Conservation (phyloP, 2,888 invertebrate species). For the Sepioteuthis lessoniana region DNA sequence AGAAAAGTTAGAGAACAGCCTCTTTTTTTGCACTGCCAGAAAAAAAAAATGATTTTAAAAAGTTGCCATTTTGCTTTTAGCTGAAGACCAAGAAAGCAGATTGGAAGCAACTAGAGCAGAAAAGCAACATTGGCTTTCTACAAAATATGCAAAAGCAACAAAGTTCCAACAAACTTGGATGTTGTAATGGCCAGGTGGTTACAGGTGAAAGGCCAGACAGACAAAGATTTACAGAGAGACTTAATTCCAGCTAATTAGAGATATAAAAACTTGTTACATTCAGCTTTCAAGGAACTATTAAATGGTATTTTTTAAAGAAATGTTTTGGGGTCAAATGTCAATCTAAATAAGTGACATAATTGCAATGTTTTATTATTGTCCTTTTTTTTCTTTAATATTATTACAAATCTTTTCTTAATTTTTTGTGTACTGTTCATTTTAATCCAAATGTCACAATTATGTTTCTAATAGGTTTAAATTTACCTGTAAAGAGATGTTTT, state of each 20-base stretch:
- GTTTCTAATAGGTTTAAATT: too few relatives aligned
- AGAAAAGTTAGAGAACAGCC: too few relatives aligned
- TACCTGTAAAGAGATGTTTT: too few relatives aligned
- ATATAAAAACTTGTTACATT: background rate
- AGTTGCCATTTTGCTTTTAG: background rate
- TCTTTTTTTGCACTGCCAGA: background rate
- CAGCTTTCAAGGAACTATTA: background rate
- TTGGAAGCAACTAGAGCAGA: slow-evolving; percentile 10
- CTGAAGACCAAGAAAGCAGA: slow-evolving; percentile 8
- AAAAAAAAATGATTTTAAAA: background rate
- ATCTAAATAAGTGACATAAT: too few relatives aligned
- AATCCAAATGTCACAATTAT: too few relatives aligned
- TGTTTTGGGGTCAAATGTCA: too few relatives aligned
- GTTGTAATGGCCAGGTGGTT: background rate
- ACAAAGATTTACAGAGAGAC: background rate
- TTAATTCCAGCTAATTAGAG: background rate
- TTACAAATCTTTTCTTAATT: too few relatives aligned
- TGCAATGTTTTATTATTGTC: too few relatives aligned
- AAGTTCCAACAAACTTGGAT: background rate
- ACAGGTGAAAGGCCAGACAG: background rate
- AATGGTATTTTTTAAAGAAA: too few relatives aligned
- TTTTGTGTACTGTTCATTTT: too few relatives aligned
- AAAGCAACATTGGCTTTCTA: slow-evolving; percentile 15
- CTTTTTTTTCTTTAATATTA: too few relatives aligned
- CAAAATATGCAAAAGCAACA: slow-evolving; percentile 21